phyloP scores from a whole-genome alignment of 2,888 invertebrate species.

The Acrocyrtus sp. region DNA sequence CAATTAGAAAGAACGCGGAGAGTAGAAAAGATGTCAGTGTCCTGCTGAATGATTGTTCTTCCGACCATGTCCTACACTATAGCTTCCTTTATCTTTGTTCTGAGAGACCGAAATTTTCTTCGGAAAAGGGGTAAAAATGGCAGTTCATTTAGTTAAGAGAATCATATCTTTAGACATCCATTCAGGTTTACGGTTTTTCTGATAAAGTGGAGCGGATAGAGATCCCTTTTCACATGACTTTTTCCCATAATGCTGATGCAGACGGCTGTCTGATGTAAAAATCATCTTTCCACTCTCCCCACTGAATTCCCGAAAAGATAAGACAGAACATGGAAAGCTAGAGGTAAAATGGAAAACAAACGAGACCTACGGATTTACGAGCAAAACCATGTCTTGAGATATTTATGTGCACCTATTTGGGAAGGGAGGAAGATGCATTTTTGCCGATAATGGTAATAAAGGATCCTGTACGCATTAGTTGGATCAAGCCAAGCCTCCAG shows the following conservation, averaged over 20 bases:
- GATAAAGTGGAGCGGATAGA: not conserved
- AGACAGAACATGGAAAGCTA: not conserved
- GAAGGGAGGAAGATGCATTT: constrained; percentile 5
- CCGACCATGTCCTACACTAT: too few relatives aligned
- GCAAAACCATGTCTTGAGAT: constrained; percentile 8
- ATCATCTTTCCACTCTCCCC: not conserved
- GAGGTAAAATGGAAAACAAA: constrained; percentile 6
- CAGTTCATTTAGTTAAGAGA: too few relatives aligned
- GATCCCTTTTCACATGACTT: not conserved
- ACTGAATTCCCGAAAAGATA: not conserved
- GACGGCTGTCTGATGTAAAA: not conserved
- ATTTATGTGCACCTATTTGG: not conserved
- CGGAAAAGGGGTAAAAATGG: too few relatives aligned
- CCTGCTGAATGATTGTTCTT: too few relatives aligned
- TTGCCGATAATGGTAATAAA: not conserved
- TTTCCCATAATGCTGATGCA: not conserved
- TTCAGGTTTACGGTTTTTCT: too few relatives aligned
- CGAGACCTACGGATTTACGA: constrained; percentile 15
- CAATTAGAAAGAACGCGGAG: too few relatives aligned
- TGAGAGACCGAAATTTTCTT: too few relatives aligned
- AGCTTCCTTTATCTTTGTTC: too few relatives aligned
- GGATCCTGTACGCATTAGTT: too few relatives aligned
- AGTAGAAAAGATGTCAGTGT: too few relatives aligned
- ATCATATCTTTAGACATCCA: too few relatives aligned
- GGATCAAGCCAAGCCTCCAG: constrained; percentile 4